Evolutionary conservation across 2,113 vertebrate genomes (phyloP), one percentile per base, ranked within the genome.

Genomic region (Chauna torquata): DNA sequence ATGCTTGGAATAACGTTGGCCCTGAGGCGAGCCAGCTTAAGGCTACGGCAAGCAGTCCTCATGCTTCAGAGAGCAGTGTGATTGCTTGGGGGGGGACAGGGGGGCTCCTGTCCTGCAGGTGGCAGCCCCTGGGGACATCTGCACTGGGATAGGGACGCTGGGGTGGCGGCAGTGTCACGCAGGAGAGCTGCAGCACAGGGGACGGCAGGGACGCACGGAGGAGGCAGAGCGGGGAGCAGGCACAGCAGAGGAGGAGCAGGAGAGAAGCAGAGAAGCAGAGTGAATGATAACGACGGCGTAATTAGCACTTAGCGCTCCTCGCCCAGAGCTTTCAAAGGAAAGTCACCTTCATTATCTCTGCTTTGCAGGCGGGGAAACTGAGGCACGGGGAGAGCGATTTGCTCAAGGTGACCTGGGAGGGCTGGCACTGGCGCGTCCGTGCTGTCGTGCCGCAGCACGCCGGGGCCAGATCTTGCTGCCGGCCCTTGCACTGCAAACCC

Each of bases 341-440:
- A 64, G 92, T 94, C 88, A 94, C 59, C 68, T 91, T 91, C 68
- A 47, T 92, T 95, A 95, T 89, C 81, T 94, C 86, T 91, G 57
- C 71, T 94, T 94, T 68, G 24, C 86, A 87, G 91, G 30, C 0
- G 0, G 36, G 69, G 77, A 92, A 96, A 96, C 88, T 96, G 96
- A 97, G 95, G 91, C 76, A 94, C 0, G 0, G 17, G 68, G 80
- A 36, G 32, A 84, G 32, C 0, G 2, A 91, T 96, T 79, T 89
- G 45, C 27, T 84, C 32, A 82, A 78, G 77, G 86, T 95, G 65
- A 92, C 44, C 18, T 0, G 0, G 70, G 40, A 44, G 45, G 28
- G 12, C 19, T 42, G 28, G 17, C 9, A 2, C 62, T 77, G 36
- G 4, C 1, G 1, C 27, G 9, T 50, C 36, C 0, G 0, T 81